These are phyloP conservation scores for Echiichthys vipera DNA, from an alignment of 2,797 vertebrate genomes.

Conservation along the genomic window DNA sequence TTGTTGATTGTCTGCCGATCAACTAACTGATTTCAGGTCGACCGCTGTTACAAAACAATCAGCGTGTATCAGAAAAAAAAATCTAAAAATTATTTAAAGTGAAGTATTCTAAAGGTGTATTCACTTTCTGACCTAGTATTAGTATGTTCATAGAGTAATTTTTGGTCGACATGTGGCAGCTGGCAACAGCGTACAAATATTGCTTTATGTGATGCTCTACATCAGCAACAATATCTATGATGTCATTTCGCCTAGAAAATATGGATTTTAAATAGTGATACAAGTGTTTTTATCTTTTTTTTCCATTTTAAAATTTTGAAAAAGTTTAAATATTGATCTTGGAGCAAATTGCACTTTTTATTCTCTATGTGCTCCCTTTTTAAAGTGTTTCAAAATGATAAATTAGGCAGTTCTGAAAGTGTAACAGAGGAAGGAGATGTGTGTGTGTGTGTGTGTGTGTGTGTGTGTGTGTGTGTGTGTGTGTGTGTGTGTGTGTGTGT, in stretches of 20 bases:
- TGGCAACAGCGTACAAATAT: background rate
- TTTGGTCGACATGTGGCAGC: background rate
- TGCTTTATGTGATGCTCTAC: background rate
- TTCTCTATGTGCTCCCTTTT: background rate
- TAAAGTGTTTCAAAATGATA: slow-evolving; percentile 9
- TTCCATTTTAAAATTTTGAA: background rate
- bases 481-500: slow-evolving; percentile 32
- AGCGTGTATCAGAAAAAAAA: background rate
- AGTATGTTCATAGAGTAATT: background rate
- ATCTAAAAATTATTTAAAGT: no score
- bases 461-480: slow-evolving; percentile 29
- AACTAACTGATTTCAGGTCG: background rate
- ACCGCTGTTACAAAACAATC: background rate
- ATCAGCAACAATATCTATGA: background rate
- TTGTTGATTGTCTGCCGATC: background rate
- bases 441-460: slow-evolving; percentile 33
- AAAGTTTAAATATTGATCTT: background rate
- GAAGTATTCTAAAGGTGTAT: no score
- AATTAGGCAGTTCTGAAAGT: slow-evolving; percentile 26
- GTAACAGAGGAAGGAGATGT: slow-evolving; percentile 69
- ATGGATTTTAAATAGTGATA: background rate
- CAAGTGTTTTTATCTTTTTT: background rate
- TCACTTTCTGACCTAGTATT: no score
- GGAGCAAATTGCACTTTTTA: background rate
- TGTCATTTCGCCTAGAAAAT: background rate